Conservation (phyloP, 2,888 invertebrate species). For the Neocrepidodera transversa region DNA sequence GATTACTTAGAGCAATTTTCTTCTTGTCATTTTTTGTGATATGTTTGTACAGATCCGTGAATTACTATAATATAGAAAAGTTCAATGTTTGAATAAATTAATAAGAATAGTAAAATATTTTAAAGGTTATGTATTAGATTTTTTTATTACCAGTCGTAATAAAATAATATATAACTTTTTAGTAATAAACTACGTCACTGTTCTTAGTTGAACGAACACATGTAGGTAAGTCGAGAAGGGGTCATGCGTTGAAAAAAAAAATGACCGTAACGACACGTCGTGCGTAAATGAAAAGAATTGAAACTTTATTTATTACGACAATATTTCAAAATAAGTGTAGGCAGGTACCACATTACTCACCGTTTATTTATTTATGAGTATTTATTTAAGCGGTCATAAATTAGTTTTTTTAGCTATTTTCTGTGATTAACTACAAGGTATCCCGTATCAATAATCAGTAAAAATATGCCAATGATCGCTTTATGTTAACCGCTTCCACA, state of each 20-base stretch:
- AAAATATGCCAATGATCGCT: background rate
- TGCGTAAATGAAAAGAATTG: conserved; percentile 17
- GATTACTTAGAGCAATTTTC: no score
- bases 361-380: conserved; percentile 31
- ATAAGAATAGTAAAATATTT: no score
- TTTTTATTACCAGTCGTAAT: no score
- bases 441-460: conserved; percentile 11
- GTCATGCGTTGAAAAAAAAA: background rate
- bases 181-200: no score
- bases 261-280: conserved; percentile 3
- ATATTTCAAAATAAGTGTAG: conserved; percentile 21
- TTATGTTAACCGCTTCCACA: conserved; percentile 5
- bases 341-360: conserved; percentile 27
- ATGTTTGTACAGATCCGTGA: no score
- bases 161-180: no score
- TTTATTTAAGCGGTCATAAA: conserved; percentile 23
- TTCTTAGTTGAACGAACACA: no score
- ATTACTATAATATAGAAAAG: no score
- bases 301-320: conserved; percentile 16
- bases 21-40: no score
- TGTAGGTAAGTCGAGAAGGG: conserved; percentile 1
- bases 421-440: conserved; percentile 5
- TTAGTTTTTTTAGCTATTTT: conserved; percentile 21
- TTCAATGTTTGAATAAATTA: no score
- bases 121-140: no score